Base-by-base conservation (phyloP, 2,888 invertebrate genomes). In the Temnothorax unifasciatus region DNA sequence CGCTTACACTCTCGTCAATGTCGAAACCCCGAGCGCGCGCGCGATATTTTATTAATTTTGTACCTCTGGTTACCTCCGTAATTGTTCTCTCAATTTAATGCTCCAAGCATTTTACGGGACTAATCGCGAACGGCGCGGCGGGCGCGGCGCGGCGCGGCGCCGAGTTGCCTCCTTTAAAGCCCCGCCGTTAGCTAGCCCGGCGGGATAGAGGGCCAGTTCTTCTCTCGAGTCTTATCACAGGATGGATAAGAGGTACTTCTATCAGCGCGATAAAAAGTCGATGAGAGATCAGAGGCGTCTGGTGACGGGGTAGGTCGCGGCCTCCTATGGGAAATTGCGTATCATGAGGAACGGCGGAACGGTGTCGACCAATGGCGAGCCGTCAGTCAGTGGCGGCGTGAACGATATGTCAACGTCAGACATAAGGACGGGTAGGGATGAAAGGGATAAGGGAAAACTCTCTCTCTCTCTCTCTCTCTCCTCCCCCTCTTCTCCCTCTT, bases 321-420 rank as follows among this genome's bases (percentile, higher is more conserved):
- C 86, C 84, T 84, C 86, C 89, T 85, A 76, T 73, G 82, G 87
- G 83, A 87, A 89, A 89, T 87, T 86, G 88, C 85, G 85, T 86
- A 86, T 86, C 86, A 75, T 68, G 83, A 75, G 75, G 83, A 69
- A 86, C 44, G 82, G 52, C 44, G 82, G 83, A 85, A 87, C 77
- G 77, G 54, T 83, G 86, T 74, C 82, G 87, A 85, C 87, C 85
- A 82, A 85, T 85, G 85, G 83, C 64, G 82, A 84, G 73, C 81
- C 85, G 88, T 88, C 86, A 83, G 64, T 88, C 85, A 85, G 50
- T 25, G 82, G 21, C 71, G 64, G 71, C 75, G 21, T 21, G 82
- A 66, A 86, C 86, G 82, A 88, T 88, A 82, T 83, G 88, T 88
- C 88, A 88, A 75, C 82, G 88, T 88, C 88, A 83, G 68, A 64